These are phyloP conservation scores for Wiebesia pumilae DNA, from an alignment of 1,140 invertebrate genomes.

Conservation along the genomic window DNA sequence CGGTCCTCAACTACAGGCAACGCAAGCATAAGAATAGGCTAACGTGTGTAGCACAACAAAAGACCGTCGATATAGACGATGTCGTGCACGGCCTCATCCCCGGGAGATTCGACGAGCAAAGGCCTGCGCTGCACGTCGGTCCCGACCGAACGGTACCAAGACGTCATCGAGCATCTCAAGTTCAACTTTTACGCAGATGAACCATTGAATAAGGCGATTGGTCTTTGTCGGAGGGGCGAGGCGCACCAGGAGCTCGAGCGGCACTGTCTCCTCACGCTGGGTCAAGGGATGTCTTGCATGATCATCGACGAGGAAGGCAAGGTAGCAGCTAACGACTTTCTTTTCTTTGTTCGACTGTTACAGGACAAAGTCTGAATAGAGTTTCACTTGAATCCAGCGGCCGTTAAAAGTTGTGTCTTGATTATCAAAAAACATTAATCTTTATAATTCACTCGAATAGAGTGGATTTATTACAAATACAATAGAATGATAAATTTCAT, in stretches of 20 bases:
- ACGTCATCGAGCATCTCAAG: constrained; percentile 82
- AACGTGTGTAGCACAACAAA: not conserved
- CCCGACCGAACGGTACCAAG: constrained; percentile 74
- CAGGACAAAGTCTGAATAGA: too few relatives aligned
- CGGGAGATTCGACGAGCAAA: constrained; percentile 23
- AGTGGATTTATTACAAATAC: too few relatives aligned
- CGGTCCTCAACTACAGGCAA: not conserved
- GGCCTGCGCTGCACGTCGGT: constrained; percentile 68
- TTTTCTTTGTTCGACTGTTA: not conserved
- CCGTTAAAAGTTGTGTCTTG: too few relatives aligned
- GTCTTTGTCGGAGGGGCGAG: constrained; percentile 80
- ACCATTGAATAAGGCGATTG: constrained; percentile 85
- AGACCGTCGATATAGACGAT: not conserved
- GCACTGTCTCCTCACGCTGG: constrained; percentile 82
- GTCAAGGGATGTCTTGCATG: constrained; percentile 84
- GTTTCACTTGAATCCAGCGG: too few relatives aligned
- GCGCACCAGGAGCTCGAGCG: constrained; percentile 82
- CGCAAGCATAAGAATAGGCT: not conserved
- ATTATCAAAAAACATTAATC: too few relatives aligned
- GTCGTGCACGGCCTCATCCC: not conserved
- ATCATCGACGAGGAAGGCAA: constrained; percentile 77
- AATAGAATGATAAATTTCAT: too few relatives aligned
- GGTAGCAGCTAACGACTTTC: constrained; percentile 66
- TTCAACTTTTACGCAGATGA: constrained; percentile 87
- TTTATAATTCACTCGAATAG: too few relatives aligned